phyloP scores from a whole-genome alignment of 2,888 invertebrate species.

The Clivina fossor region DNA sequence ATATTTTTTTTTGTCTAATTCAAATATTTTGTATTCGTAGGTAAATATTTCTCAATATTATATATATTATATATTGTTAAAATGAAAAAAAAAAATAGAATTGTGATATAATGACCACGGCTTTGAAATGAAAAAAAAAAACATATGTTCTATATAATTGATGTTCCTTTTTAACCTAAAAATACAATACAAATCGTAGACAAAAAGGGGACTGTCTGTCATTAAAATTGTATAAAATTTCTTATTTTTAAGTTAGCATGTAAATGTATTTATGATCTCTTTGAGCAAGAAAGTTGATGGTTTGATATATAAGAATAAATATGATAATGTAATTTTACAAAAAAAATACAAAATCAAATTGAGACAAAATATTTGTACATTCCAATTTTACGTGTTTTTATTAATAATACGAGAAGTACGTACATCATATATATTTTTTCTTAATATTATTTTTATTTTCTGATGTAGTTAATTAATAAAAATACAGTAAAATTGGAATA shows the following conservation, averaged over 20 bases:
- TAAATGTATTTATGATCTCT: constrained; percentile 33
- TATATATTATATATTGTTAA: constrained; percentile 32
- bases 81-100: constrained; percentile 25
- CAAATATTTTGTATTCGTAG: constrained; percentile 17
- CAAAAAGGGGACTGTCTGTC: constrained; percentile 32
- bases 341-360: too few relatives aligned
- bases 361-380: too few relatives aligned
- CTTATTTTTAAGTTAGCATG: constrained; percentile 28
- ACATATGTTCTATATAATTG: constrained; percentile 32
- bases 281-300: constrained; percentile 29
- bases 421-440: too few relatives aligned
- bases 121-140: too few relatives aligned
- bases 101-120: constrained; percentile 34
- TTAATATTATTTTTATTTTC: too few relatives aligned
- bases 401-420: too few relatives aligned
- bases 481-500: too few relatives aligned
- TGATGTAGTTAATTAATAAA: too few relatives aligned
- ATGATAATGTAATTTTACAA: too few relatives aligned
- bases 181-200: constrained; percentile 32
- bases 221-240: constrained; percentile 26
- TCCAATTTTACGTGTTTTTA: too few relatives aligned
- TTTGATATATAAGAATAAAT: too few relatives aligned
- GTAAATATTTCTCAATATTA: constrained; percentile 26
- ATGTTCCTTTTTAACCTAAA: constrained; percentile 33
- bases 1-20: constrained; percentile 11